phyloP scores from a whole-genome alignment of 1,140 invertebrate species.

The Gryllus bimaculatus region DNA sequence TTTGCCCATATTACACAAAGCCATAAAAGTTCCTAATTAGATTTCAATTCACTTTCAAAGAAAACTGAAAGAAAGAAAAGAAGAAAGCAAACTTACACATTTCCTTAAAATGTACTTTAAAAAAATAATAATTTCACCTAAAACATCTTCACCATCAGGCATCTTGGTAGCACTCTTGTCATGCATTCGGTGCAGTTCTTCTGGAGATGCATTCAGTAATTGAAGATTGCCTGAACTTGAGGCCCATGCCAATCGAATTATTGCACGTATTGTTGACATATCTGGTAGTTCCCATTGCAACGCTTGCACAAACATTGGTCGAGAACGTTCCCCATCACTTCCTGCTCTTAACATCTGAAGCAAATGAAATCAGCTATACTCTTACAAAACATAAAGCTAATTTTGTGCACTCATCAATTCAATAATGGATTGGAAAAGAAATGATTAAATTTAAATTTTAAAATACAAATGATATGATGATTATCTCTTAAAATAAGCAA shows the following conservation, averaged over 20 bases:
- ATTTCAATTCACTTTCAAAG: not conserved
- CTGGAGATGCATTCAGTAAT: constrained; percentile 52
- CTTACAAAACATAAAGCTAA: too few species aligned
- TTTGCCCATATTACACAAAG: not conserved
- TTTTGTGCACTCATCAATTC: too few species aligned
- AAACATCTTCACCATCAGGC: constrained; percentile 43
- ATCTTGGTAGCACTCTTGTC: constrained; percentile 20
- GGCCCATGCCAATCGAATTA: constrained; percentile 69
- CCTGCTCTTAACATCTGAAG: constrained; percentile 37
- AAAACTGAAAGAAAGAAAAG: not conserved
- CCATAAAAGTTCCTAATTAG: not conserved
- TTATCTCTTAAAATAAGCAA: too few species aligned
- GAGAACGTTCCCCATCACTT: constrained; percentile 39
- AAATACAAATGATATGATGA: not conserved
- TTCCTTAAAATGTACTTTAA: not conserved
- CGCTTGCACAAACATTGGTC: constrained; percentile 43
- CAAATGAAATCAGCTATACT: not conserved
- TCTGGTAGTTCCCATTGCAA: constrained; percentile 55
- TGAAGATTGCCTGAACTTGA: constrained; percentile 60
- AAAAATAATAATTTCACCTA: constrained; percentile 26
- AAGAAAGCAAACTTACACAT: not conserved
- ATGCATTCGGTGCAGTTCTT: constrained; percentile 46
- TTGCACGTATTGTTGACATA: constrained; percentile 53
- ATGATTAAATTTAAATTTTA: not conserved
- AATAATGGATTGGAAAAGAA: not conserved